Evolutionary conservation across 2,888 invertebrate species (phyloP).

Genomic region (Apamea monoglypha): DNA sequence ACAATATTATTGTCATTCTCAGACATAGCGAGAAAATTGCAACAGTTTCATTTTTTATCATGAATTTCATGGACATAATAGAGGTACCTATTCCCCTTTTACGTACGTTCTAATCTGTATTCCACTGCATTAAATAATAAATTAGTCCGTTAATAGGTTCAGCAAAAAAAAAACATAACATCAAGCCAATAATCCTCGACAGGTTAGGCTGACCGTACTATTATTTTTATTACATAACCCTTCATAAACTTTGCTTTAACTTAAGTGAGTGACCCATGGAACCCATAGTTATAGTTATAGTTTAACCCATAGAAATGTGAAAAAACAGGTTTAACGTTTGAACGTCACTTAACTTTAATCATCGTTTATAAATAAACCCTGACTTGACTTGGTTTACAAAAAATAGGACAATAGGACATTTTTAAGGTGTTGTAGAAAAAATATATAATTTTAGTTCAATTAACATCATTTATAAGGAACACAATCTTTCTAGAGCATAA

Average conservation of each 20-base stretch:
- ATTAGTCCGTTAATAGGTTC: background rate
- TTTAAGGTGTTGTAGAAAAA: background rate
- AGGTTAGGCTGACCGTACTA: background rate
- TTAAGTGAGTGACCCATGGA: too few species aligned
- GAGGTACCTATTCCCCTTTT: background rate
- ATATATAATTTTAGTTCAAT: background rate
- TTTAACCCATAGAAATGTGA: too few species aligned
- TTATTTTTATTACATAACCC: background rate
- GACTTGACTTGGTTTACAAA: too few species aligned
- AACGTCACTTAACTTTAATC: too few species aligned
- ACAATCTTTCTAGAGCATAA: background rate
- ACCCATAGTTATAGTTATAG: too few species aligned
- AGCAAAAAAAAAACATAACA: background rate
- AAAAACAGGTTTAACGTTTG: too few species aligned
- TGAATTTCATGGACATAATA: background rate
- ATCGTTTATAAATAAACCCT: too few species aligned
- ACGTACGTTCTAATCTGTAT: background rate
- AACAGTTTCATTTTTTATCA: background rate
- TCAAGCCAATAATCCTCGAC: background rate
- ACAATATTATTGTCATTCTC: slow-evolving; percentile 11
- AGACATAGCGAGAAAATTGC: background rate
- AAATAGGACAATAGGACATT: background rate
- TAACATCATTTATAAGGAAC: background rate
- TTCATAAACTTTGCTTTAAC: too few species aligned
- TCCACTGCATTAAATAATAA: background rate